Conservation (phyloP, 2,888 invertebrate species). For the Itoplectis maculator region DNA sequence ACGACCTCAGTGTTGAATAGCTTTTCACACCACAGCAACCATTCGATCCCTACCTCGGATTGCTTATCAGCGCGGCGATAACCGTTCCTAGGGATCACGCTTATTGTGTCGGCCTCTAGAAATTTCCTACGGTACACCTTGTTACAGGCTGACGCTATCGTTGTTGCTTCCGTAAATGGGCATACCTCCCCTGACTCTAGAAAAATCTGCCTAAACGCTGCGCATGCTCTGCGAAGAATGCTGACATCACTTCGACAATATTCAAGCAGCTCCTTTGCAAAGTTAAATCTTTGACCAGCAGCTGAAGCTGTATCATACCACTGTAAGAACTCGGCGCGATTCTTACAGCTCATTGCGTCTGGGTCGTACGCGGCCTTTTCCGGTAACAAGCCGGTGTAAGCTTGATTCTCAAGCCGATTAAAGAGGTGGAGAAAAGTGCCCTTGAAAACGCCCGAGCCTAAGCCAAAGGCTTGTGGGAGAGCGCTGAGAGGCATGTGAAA, state of each 20-base stretch:
- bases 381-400: too few relatives aligned
- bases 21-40: slow-evolving; percentile 11
- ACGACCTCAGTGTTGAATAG: neutral
- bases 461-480: neutral
- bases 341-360: too few relatives aligned
- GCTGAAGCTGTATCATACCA: slow-evolving; percentile 18
- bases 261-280: slow-evolving; percentile 39
- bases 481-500: neutral
- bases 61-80: slow-evolving; percentile 26
- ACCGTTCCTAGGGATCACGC: slow-evolving; percentile 13
- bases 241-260: slow-evolving; percentile 70
- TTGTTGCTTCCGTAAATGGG: too few relatives aligned
- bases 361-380: too few relatives aligned
- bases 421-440: too few relatives aligned
- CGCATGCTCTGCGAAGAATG: slow-evolving; percentile 74
- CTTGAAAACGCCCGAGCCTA: neutral
- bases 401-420: too few relatives aligned
- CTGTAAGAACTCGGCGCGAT: slow-evolving; percentile 64
- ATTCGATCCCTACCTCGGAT: neutral
- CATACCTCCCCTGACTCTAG: too few relatives aligned
- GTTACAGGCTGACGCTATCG: too few relatives aligned
- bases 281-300: slow-evolving; percentile 69
- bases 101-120: slow-evolving; percentile 15
- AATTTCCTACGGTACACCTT: slow-evolving; percentile 46
- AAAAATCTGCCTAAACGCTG: slow-evolving; percentile 68